phyloP scores from a whole-genome alignment of 2,888 invertebrate species.

The Phengaris alcon region DNA sequence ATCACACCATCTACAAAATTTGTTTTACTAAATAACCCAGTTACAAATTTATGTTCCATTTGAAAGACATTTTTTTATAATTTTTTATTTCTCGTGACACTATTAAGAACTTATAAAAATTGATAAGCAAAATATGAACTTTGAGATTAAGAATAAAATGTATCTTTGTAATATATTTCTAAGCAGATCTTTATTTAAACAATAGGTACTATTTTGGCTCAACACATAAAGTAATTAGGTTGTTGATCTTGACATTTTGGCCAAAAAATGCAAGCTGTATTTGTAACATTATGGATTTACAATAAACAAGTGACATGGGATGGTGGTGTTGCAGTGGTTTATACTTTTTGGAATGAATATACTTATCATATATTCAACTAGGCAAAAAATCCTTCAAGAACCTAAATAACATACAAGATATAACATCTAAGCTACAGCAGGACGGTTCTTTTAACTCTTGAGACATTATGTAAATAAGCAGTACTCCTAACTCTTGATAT shows the following conservation, averaged over 20 bases:
- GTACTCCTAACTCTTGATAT: conserved; percentile 56
- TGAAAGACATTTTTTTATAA: not conserved
- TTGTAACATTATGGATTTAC: not conserved
- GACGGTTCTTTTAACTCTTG: conserved; percentile 63
- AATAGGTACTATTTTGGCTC: not conserved
- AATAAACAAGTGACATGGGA: not conserved
- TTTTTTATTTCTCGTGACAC: not conserved
- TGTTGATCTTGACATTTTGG: not conserved
- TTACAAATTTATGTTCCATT: not conserved
- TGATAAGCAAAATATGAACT: not conserved
- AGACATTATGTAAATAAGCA: conserved; percentile 50
- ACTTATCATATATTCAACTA: conserved; percentile 32
- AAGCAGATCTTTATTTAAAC: not conserved
- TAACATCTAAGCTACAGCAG: conserved; percentile 55
- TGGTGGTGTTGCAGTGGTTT: no score
- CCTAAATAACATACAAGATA: conserved; percentile 42
- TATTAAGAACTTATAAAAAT: not conserved
- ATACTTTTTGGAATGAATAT: not conserved
- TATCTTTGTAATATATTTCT: not conserved
- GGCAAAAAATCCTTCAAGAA: conserved; percentile 37
- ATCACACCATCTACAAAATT: conserved; percentile 4
- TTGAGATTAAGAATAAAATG: not conserved
- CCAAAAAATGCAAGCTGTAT: not conserved
- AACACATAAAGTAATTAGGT: not conserved
- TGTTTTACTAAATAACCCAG: not conserved